These are phyloP conservation scores for Hemistola chrysoprasaria DNA, from an alignment of 2,888 invertebrate genomes.

Conservation along the genomic window DNA sequence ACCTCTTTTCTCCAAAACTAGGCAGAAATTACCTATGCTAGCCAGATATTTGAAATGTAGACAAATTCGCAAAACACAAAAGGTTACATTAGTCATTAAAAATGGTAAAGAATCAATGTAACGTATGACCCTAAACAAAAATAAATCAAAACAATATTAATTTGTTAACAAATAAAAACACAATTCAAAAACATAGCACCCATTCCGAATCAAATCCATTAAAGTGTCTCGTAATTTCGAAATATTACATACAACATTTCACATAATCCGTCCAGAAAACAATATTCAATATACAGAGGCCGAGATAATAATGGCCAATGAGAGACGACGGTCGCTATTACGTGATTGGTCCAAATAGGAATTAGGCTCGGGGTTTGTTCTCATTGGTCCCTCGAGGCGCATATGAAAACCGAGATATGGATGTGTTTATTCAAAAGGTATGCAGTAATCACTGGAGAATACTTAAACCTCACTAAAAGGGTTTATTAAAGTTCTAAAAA, in stretches of 20 bases:
- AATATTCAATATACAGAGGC: conserved; percentile 8
- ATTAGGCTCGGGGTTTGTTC: conserved; percentile 9
- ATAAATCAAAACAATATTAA: too few species aligned
- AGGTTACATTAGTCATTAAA: too few species aligned
- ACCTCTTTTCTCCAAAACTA: too few species aligned
- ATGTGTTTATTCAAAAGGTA: conserved; percentile 8
- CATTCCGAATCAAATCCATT: too few species aligned
- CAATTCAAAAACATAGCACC: too few species aligned
- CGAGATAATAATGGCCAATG: conserved; percentile 16
- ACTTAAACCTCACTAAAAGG: conserved; percentile 2
- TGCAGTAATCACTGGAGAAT: conserved; percentile 3
- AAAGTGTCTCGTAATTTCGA: too few species aligned
- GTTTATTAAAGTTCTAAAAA: conserved; percentile 1
- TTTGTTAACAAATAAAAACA: too few species aligned
- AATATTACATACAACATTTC: conserved; percentile 10
- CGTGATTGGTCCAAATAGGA: conserved; percentile 20
- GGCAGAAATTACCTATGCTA: too few species aligned
- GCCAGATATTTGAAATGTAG: too few species aligned
- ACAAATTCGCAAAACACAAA: too few species aligned
- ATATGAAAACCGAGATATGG: conserved; percentile 16
- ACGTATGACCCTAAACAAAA: too few species aligned
- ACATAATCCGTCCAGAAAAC: conserved; percentile 9
- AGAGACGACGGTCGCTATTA: conserved; percentile 11
- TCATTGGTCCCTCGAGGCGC: conserved; percentile 22
- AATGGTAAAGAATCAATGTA: too few species aligned